Evolutionary conservation across 2,888 invertebrate genomes (phyloP).

Genomic region (Drosophila anomalipes): DNA sequence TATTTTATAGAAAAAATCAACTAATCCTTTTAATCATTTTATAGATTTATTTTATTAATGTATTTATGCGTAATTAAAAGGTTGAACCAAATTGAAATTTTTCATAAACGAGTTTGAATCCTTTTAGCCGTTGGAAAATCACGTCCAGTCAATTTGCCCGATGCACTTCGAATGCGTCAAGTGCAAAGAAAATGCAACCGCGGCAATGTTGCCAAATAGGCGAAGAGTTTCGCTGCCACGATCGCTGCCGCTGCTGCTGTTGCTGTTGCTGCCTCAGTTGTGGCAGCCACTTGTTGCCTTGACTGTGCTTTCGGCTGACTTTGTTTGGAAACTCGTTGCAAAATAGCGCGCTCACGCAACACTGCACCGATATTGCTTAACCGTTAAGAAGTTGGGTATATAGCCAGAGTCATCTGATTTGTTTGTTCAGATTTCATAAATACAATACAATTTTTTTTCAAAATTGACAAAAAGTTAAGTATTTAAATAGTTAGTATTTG

Average conservation of each 20-base stretch:
- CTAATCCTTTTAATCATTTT: background rate
- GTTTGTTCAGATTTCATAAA: background rate
- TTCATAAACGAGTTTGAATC: background rate
- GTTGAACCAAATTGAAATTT: background rate
- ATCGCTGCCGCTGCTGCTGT: conserved; percentile 6
- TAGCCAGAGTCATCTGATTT: conserved; percentile 11
- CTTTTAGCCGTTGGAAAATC: conserved; percentile 28
- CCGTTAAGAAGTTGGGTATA: background rate
- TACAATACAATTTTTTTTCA: background rate
- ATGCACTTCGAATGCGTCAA: conserved; percentile 58
- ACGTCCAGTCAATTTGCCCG: conserved; percentile 66
- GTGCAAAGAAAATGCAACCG: conserved; percentile 42
- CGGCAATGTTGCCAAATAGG: conserved; percentile 43
- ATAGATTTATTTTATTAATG: background rate
- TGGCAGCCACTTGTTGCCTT: conserved; percentile 61
- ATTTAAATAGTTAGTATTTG: background rate
- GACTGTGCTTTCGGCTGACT: conserved; percentile 55
- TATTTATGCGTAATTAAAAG: background rate
- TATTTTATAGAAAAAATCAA: background rate
- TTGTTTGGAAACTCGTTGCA: conserved; percentile 40
- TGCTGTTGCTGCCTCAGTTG: conserved; percentile 14
- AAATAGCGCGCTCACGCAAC: conserved; percentile 63
- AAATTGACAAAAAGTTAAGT: background rate
- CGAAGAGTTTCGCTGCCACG: conserved; percentile 44
- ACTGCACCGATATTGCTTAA: conserved; percentile 60